Evolutionary conservation across 2,888 invertebrate genomes (phyloP).

Genomic region (Nephrotoma appendiculata): DNA sequence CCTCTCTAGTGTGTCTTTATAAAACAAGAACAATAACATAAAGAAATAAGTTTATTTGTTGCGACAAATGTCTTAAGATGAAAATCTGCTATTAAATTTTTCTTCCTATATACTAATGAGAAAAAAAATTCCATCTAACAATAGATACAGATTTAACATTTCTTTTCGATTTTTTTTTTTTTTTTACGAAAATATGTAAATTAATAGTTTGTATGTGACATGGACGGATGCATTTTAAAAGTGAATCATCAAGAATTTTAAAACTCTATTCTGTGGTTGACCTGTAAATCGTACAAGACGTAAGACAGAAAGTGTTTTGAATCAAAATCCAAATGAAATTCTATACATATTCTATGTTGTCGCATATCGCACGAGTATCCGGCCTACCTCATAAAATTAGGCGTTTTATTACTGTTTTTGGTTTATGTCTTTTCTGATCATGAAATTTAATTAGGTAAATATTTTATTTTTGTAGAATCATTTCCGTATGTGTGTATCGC

Average conservation of each 20-base stretch:
- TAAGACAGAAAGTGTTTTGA: neutral
- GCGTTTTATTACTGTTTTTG: neutral
- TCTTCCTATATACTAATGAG: neutral
- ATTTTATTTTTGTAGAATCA: neutral
- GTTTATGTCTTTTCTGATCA: neutral
- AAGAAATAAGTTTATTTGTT: neutral
- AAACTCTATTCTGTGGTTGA: neutral
- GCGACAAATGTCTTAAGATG: neutral
- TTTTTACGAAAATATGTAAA: neutral
- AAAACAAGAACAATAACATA: neutral
- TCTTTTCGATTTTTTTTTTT: neutral
- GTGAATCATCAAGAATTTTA: neutral
- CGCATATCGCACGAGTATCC: neutral
- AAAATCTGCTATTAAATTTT: neutral
- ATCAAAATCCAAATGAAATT: neutral
- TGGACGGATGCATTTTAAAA: neutral
- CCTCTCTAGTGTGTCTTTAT: neutral
- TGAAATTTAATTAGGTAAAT: neutral
- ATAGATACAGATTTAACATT: neutral
- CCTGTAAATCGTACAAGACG: neutral
- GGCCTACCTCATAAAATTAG: neutral
- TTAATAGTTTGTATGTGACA: neutral
- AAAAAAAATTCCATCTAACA: neutral
- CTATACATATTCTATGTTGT: neutral
- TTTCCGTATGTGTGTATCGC: neutral